Conservation (phyloP, 1,140 invertebrate species). For the Trinorchestia longiramus region DNA sequence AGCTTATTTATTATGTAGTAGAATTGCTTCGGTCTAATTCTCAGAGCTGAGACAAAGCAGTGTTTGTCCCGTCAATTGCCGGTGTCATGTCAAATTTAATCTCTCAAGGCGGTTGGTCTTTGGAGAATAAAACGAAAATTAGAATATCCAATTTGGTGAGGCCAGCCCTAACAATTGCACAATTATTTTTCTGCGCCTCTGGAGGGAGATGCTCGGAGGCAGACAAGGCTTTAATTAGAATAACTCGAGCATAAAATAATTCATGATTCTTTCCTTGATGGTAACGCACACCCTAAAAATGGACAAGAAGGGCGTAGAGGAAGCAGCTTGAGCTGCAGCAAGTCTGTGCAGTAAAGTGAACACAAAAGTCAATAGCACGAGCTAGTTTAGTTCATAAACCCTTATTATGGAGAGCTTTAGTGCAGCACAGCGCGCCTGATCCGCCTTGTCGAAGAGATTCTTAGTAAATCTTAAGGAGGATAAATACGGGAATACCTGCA, state of each 20-base stretch:
- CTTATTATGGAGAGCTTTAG: neutral
- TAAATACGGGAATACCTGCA: neutral
- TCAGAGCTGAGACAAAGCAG: neutral
- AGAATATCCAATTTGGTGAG: constrained; percentile 54
- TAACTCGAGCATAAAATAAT: constrained; percentile 51
- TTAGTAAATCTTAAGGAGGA: neutral
- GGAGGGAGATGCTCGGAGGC: constrained; percentile 51
- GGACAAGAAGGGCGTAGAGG: neutral
- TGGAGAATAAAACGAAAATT: constrained; percentile 26
- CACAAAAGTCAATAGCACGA: constrained; percentile 18
- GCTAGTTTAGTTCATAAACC: constrained; percentile 25
- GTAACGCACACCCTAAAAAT: neutral
- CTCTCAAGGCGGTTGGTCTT: constrained; percentile 1
- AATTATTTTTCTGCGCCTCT: constrained; percentile 46
- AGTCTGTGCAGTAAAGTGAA: neutral
- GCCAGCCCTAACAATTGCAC: constrained; percentile 42
- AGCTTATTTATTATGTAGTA: neutral
- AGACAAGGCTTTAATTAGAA: constrained; percentile 51
- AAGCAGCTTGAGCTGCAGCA: constrained; percentile 16
- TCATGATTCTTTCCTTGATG: constrained; percentile 39
- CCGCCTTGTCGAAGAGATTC: neutral
- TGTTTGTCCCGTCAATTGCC: constrained; percentile 3
- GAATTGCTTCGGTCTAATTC: neutral
- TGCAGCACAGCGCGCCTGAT: neutral
- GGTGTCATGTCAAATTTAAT: constrained; percentile 27